These are phyloP conservation scores for Leptoteleia sp. DNA, from an alignment of 1,140 invertebrate species.

Conservation along the genomic window DNA sequence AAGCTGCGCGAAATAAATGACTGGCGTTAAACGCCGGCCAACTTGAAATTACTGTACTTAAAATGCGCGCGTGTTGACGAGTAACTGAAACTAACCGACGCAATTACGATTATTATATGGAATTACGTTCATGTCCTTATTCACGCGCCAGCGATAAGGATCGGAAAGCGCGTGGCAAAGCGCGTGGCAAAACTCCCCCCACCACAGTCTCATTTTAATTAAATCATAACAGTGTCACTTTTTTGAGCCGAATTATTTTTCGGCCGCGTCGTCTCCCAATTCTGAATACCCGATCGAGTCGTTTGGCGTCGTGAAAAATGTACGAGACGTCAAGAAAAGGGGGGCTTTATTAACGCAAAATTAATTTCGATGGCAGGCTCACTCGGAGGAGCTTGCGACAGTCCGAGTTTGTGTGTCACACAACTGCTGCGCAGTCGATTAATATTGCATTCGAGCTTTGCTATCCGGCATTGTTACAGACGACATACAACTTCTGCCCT, in stretches of 20 bases:
- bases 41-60: constrained; percentile 58
- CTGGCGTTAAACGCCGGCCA: constrained; percentile 59
- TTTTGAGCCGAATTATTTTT: constrained; percentile 4
- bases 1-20: constrained; percentile 64
- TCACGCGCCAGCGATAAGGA: constrained; percentile 5
- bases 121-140: constrained; percentile 28
- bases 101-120: constrained; percentile 54
- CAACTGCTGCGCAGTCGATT: constrained; percentile 39
- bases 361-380: constrained; percentile 45
- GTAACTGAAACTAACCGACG: constrained; percentile 45
- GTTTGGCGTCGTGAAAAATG: constrained; percentile 18
- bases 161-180: constrained; percentile 1
- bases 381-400: constrained; percentile 18
- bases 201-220: constrained; percentile 16
- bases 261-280: constrained; percentile 7
- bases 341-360: constrained; percentile 44
- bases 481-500: constrained; percentile 48
- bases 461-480: constrained; percentile 58
- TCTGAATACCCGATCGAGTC: constrained; percentile 14
- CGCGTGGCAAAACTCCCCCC: not conserved
- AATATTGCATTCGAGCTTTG: constrained; percentile 60
- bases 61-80: constrained; percentile 55
- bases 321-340: constrained; percentile 8
- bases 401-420: constrained; percentile 25
- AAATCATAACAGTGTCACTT: not conserved